Evolutionary conservation across 2,113 vertebrate genomes (phyloP).

Genomic region (Pelecanus crispus): DNA sequence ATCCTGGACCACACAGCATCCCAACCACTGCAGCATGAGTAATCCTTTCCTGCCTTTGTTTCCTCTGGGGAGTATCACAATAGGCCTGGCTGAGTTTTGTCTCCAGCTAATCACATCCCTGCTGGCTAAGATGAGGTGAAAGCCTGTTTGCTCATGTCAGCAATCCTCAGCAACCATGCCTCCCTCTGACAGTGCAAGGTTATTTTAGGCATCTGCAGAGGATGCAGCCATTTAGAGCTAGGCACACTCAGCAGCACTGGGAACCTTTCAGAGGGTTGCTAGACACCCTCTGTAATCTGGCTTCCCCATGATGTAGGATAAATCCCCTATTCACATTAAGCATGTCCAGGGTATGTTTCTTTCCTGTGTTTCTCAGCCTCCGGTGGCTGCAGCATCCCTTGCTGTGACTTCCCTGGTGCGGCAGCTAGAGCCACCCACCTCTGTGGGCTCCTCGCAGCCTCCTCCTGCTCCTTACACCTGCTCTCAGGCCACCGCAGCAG

Average conservation of each 20-base stretch:
- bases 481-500: background rate
- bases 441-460: background rate
- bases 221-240: background rate
- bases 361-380: background rate
- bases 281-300: background rate
- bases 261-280: background rate
- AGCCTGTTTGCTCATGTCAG: background rate
- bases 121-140: background rate
- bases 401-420: background rate
- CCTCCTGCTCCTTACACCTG: background rate
- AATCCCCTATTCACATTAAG: background rate
- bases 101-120: background rate
- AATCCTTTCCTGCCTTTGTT: background rate
- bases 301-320: background rate
- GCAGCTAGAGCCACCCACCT: background rate
- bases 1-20: background rate
- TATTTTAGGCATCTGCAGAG: background rate
- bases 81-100: background rate
- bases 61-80: background rate
- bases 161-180: background rate
- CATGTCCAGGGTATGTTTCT: background rate
- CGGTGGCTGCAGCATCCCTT: background rate
- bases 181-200: background rate
- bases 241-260: background rate
- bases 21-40: background rate